Base-by-base conservation (phyloP, 2,797 vertebrate species). In the Synanceia verrucosa region DNA sequence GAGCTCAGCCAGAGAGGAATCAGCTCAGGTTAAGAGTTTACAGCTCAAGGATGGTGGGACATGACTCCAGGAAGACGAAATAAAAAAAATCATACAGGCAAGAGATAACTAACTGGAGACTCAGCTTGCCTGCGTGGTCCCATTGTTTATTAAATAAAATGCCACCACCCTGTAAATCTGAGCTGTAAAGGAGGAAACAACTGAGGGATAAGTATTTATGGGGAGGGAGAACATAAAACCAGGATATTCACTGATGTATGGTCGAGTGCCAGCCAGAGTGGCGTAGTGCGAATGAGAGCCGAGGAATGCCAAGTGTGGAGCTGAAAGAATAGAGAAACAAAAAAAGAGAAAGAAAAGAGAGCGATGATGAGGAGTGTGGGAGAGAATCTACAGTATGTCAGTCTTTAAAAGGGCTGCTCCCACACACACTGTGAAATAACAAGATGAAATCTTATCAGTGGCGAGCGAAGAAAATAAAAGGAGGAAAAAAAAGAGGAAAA, bases 281-380 rank as follows among this genome's bases (percentile, higher is more conserved):
- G 94, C 94, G 92, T 95, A 95, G 94, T 95, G 94, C 87, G 94
- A 95, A 93, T 95, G 94, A 94, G 94, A 95, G 92, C 94, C 93
- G 79, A 94, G 93, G 91, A 94, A 95, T 92, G 94, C 93, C 93
- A 95, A 93, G 93, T 90, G 78, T 83, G 94, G 94, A 92, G 93
- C 94, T 95, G 94, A 84, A 91, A 89, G 86, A 89, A 91, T 89
- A 86, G 88, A 82, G 84, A 84, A 89, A 87, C 70, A 86, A 92
- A 91, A 52, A 87, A 77, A 82, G 85, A 91, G 86, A 89, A 85
- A 87, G 81, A 93, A 90, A 91, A 87, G 73, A 92, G 81, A 86
- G 87, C 89, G 87, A 90, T n/a, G 84, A 92, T 89, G 91, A 93
- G 87, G 91, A 91, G 87, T 86, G 91, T 92, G 87, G 89, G 89